phyloP scores from a whole-genome alignment of 1,140 invertebrate genomes.

The Drosophila insularis region DNA sequence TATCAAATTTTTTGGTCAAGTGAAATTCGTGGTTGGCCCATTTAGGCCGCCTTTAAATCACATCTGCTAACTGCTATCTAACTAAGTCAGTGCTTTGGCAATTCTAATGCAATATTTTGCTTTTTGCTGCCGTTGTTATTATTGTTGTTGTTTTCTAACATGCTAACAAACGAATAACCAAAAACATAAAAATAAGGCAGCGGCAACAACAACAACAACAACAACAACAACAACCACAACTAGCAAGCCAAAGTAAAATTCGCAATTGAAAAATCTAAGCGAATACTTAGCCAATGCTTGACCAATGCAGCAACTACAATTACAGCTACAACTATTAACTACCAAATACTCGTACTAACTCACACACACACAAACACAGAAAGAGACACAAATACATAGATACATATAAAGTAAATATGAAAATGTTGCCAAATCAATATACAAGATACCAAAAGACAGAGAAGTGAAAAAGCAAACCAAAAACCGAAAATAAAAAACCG shows the following conservation, averaged over 20 bases:
- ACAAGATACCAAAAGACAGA: conserved; percentile 44
- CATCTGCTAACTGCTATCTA: conserved; percentile 5
- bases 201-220: background rate
- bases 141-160: conserved; percentile 6
- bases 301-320: conserved; percentile 29
- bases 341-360: conserved; percentile 46
- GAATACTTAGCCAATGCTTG: conserved; percentile 23
- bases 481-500: conserved; percentile 1
- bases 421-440: conserved; percentile 62
- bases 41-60: background rate
- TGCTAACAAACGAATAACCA: conserved; percentile 14
- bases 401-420: conserved; percentile 50
- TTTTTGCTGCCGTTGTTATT: background rate
- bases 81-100: conserved; percentile 4
- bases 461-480: conserved; percentile 21
- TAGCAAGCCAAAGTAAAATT: conserved; percentile 19
- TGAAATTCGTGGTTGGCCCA: background rate
- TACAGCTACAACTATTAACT: conserved; percentile 43
- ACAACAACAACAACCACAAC: background rate
- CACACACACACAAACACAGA: conserved; percentile 31
- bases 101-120: conserved; percentile 15
- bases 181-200: conserved; percentile 6
- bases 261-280: conserved; percentile 23
- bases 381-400: conserved; percentile 8
- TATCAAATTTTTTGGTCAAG: background rate